Evolutionary conservation across 2,113 vertebrate genomes (phyloP), one percentile per base, ranked within the genome.

Genomic region (Gambusia affinis): DNA sequence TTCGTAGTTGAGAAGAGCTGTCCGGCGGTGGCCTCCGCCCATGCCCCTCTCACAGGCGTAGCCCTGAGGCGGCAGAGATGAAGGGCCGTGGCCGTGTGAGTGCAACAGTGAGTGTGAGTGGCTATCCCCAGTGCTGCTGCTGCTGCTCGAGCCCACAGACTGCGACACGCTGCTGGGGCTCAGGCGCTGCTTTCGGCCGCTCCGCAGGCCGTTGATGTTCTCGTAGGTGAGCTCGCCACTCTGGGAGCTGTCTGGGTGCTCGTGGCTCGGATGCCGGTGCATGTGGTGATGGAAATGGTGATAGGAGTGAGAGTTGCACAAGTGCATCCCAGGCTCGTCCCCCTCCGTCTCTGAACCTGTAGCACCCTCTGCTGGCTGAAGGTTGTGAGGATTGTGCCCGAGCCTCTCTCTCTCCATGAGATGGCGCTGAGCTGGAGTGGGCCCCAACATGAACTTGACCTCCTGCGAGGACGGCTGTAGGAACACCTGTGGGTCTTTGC

Each of bases 371-470:
- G 86, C 90, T 70, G 92, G 87, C 84, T 91, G 91, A 73, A 92
- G 91, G 60, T 51, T 87, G 75, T 92, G 94, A 71, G 91, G 77
- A 78, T 91, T 92, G 84, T 84, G 91, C 28, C 78, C 79, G 1
- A 91, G 93, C 83, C 92, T 76, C 61, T 96, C 95, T 82, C 94
- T 86, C 80, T 95, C 94, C 93, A 95, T 76, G 39, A 95, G 83
- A 86, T 96, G 96, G 39, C 95, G 94, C 70, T 95, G 95, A n/a
- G 92, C 94, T 0, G 96, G 96, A 0, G 93, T 90, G 7, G 97
- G 97, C 42, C 97, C 97, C 86, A 99, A 78, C 84, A 98, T 95
- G 75, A 99, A 99, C 87, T 99, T 98, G 83, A 97, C 97, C 92
- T 97, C 96, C 78, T 97, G 97, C 0, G 94, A 90, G 54, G 94